Percentiles rank a stretch among this genome's conserved stretches.
Evolutionary conservation across 2,797 vertebrate species (phyloP).

Genomic region (Holocentrus rufus): DNA sequence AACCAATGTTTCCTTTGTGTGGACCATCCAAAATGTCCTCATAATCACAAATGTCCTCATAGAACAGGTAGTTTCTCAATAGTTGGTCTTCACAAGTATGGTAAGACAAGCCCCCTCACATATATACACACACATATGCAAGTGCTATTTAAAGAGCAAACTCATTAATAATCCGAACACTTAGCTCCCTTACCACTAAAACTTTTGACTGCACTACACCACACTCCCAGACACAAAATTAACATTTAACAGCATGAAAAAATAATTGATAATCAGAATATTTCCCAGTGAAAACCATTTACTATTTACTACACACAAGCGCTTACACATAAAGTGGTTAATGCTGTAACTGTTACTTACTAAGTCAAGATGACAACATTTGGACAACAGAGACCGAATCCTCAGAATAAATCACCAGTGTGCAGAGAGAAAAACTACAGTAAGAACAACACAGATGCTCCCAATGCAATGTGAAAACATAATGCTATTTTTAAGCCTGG

Average conservation of each 20-base stretch:
- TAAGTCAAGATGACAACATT: too few species aligned
- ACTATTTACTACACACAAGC: neutral
- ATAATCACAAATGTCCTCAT: too few species aligned
- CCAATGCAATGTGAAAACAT: conserved; percentile 9
- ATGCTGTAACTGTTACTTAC: neutral
- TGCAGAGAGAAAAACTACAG: neutral
- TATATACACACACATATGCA: neutral
- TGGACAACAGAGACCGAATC: too few species aligned
- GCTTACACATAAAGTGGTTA: neutral
- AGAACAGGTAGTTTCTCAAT: too few species aligned
- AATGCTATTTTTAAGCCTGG: conserved; percentile 24
- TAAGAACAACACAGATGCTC: neutral
- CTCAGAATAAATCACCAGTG: too few species aligned
- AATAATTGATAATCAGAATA: conserved; percentile 6
- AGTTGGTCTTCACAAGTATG: too few species aligned
- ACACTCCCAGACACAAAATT: neutral
- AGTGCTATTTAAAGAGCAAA: too few species aligned
- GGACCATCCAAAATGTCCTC: too few species aligned
- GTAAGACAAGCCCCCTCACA: neutral
- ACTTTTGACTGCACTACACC: too few species aligned
- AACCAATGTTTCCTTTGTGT: neutral
- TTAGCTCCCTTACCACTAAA: too few species aligned
- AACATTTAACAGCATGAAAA: neutral
- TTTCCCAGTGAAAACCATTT: conserved; percentile 3
- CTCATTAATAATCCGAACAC: too few species aligned